Conservation (phyloP, 2,113 vertebrate genomes). For the Spermophilus dauricus region DNA sequence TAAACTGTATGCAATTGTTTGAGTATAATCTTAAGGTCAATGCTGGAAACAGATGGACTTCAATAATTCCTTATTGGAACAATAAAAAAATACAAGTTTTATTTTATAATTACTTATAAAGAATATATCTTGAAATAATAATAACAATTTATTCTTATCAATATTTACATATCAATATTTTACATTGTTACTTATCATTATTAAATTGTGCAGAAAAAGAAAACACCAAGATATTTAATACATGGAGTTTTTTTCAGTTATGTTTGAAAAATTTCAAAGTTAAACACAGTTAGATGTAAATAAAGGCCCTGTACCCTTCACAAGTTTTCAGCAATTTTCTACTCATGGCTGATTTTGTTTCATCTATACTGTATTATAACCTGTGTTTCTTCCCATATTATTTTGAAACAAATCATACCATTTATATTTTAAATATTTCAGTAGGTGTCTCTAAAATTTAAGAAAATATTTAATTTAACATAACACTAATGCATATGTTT, state of each 20-base stretch:
- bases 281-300: not conserved
- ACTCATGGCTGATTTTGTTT: not conserved
- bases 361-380: not conserved
- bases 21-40: not conserved
- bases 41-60: not conserved
- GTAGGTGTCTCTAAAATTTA: not conserved
- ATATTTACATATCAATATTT: not conserved
- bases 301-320: not conserved
- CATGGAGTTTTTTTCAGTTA: not conserved
- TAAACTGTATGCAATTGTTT: not conserved
- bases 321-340: not conserved
- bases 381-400: not conserved
- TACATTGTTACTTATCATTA: not conserved
- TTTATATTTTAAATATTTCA: not conserved
- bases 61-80: not conserved
- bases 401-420: not conserved
- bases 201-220: not conserved
- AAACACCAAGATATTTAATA: not conserved
- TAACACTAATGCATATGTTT: not conserved
- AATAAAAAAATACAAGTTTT: not conserved
- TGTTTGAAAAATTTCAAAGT: conserved; percentile 20
- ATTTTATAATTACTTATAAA: conserved; percentile 21
- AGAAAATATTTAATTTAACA: not conserved
- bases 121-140: conserved; percentile 7
- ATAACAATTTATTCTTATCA: not conserved